Evolutionary conservation across 2,888 invertebrate genomes (phyloP).

Genomic region (Tuta absoluta): DNA sequence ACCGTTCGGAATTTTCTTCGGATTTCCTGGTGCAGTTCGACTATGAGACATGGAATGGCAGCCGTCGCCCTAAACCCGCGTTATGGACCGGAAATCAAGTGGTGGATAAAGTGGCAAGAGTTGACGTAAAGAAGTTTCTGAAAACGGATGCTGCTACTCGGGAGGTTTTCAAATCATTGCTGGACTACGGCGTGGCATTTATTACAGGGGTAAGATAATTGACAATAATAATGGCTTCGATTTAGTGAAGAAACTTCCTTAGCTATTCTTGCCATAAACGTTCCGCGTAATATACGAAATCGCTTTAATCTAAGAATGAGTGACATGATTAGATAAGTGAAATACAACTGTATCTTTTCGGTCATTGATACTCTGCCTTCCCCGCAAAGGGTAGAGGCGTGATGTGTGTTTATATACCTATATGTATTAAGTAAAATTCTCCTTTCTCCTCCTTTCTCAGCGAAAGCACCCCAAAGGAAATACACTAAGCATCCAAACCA

Average conservation of each 20-base stretch:
- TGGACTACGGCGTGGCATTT: constrained; percentile 78
- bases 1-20: constrained; percentile 74
- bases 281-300: no score
- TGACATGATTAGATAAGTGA: no score
- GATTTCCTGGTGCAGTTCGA: constrained; percentile 71
- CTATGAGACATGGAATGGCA: constrained; percentile 56
- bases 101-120: constrained; percentile 57
- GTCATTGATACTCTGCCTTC: no score
- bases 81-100: constrained; percentile 76
- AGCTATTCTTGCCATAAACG: not conserved
- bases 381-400: no score
- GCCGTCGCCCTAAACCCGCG: constrained; percentile 51
- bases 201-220: constrained; percentile 60
- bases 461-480: no score
- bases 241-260: not conserved
- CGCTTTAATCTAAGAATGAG: no score
- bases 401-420: no score
- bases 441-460: no score
- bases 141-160: constrained; percentile 64
- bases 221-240: not conserved
- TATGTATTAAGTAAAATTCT: no score
- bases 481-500: no score
- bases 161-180: constrained; percentile 73
- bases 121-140: constrained; percentile 73
- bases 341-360: no score